Base-by-base conservation (phyloP, 2,888 invertebrate species). In the Scotopteryx bipunctaria region DNA sequence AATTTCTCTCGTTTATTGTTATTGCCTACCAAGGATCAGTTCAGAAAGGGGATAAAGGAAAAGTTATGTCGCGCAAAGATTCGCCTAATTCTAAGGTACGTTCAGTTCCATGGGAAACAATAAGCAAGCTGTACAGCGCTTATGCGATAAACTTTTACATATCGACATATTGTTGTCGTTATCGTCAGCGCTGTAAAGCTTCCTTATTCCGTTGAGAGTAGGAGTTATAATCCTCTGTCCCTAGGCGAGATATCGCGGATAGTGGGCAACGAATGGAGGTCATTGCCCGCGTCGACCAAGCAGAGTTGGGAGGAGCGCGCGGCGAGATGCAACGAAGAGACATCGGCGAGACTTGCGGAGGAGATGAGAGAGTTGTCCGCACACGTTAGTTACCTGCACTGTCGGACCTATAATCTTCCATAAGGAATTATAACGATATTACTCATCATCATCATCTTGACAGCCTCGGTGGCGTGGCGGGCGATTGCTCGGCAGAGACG, bases 301-400 rank as follows among this genome's bases (percentile, higher is more conserved):
- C 96, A 97, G 81, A 93, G 93, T 56, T 99, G 98, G 95, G 99
- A 99, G 87, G 98, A 98, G 79, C 93, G 95, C 45, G 99, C 99
- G 0, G 93, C 94, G 19, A 93, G 94, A 69, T 94, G 97, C 80
- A 99, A 98, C 74, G 97, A 97, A 80, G 97, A 98, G 77, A 94
- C 94, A 5, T 92, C 94, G 15, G 94, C 94, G 1, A 91, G 92
- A 32, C 81, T 92, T 31, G 91, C 92, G 0, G 91, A 93, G 57
- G 93, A 92, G 61, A 72, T 85, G 83, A 57, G 81, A 23, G 90
- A 90, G 55, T 64, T 91, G 14, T 78, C 69, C 57, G 91, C 81
- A 31, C 86, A 87, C 59, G 86, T 85, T 58, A 73, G 91, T 86
- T 19, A 15, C 0, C 17, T 23, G n/a, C n/a, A n/a, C n/a, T n/a